phyloP scores from a whole-genome alignment of 2,113 vertebrate species.

The Arothron firmamentum region DNA sequence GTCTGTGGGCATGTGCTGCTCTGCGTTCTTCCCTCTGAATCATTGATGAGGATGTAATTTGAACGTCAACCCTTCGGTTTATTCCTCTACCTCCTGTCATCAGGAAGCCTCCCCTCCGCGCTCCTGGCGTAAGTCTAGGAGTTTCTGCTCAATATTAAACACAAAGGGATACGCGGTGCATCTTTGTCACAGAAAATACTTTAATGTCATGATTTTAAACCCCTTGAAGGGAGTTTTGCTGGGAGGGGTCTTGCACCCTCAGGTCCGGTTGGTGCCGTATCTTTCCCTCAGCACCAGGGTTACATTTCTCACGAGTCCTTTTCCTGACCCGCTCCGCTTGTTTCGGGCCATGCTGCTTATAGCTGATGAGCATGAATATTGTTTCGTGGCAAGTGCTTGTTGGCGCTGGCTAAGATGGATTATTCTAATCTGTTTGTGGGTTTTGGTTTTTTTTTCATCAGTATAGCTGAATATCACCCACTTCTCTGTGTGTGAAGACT shows the following conservation, averaged over 20 bases:
- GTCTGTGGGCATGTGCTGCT: conserved; percentile 13
- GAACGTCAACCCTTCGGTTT: conserved; percentile 38
- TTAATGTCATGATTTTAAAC: not conserved
- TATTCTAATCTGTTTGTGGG: conserved; percentile 48
- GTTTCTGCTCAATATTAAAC: no score
- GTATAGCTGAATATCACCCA: conserved; percentile 11
- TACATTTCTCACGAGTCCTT: conserved; percentile 62
- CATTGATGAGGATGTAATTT: conserved; percentile 69
- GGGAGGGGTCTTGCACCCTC: conserved; percentile 17
- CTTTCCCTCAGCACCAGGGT: conserved; percentile 26
- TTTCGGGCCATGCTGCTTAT: conserved; percentile 57
- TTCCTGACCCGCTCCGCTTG: conserved; percentile 52
- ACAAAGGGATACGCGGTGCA: no score
- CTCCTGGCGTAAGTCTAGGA: not conserved
- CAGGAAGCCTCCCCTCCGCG: conserved; percentile 26
- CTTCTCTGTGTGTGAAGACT: conserved; percentile 5
- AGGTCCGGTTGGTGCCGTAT: conserved; percentile 36
- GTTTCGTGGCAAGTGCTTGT: conserved; percentile 48
- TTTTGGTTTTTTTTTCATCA: conserved; percentile 29
- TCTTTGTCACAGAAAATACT: no score
- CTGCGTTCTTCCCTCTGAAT: conserved; percentile 55
- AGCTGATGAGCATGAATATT: conserved; percentile 52
- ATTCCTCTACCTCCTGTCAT: conserved; percentile 32
- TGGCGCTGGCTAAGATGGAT: conserved; percentile 38
- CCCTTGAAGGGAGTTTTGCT: not conserved